phyloP scores from a whole-genome alignment of 2,888 invertebrate genomes.

The Lasius fuliginosus region DNA sequence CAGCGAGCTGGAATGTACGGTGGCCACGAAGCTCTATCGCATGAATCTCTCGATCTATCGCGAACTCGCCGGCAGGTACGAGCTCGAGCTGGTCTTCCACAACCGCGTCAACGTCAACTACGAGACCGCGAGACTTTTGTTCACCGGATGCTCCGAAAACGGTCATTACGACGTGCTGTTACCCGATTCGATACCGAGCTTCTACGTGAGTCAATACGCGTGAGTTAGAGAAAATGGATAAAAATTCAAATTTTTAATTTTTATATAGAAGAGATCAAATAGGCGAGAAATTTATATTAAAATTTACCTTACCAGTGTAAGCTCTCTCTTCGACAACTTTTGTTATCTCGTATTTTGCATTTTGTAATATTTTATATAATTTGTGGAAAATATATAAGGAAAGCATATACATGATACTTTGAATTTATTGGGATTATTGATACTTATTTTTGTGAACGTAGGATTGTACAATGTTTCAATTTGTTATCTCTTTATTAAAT shows the following conservation, averaged over 20 bases:
- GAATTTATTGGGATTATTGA: constrained; percentile 19
- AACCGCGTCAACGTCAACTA: constrained; percentile 70
- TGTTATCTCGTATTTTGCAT: background rate
- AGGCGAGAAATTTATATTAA: background rate
- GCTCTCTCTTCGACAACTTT: background rate
- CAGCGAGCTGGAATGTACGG: constrained; percentile 81
- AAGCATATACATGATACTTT: background rate
- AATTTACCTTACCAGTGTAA: background rate
- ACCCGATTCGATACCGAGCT: constrained; percentile 51
- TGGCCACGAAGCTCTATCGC: constrained; percentile 80
- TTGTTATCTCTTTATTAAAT: background rate
- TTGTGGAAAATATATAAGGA: background rate
- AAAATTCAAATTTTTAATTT: constrained; percentile 13
- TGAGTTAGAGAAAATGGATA: background rate
- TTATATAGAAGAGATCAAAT: background rate
- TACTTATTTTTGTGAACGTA: background rate
- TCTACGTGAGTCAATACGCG: background rate
- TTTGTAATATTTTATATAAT: constrained; percentile 6
- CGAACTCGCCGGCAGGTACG: constrained; percentile 68
- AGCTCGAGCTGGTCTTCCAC: constrained; percentile 78
- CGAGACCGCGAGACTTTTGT: constrained; percentile 79
- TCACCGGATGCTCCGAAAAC: constrained; percentile 81
- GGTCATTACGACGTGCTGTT: constrained; percentile 82
- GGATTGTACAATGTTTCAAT: background rate
- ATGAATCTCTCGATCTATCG: constrained; percentile 83